Evolutionary conservation across 2,797 vertebrate genomes (phyloP), one percentile per base, ranked within the genome.

Genomic region (Etheostoma nigrum): DNA sequence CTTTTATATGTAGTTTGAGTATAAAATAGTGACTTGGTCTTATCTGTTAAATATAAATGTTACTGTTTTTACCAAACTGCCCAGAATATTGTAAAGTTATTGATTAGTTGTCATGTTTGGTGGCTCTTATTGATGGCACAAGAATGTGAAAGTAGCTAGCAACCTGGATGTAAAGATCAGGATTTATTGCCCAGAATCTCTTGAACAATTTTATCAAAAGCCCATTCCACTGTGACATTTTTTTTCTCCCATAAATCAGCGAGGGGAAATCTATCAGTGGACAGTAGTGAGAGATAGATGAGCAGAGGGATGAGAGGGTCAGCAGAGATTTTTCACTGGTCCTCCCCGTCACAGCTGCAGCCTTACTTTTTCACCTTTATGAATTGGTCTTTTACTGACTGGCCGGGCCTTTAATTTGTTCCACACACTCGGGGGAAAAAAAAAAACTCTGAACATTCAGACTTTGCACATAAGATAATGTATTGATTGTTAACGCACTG

Each of bases 201-300:
- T 97, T 96, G 96, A 98, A 99, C 97, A 99, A 99, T 99, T 99
- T 99, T 99, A 99, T 99, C 98, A 99, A 99, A 99, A 98, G 97
- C 97, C 97, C 96, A 98, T 99, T 99, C 98, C 97, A 95, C 96
- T 95, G 95, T 98, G 95, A 96, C 96, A 97, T 98, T 99, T 96
- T 95, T 93, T 97, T 98, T 97, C 96, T 95, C 95, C 95, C 96
- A 98, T 99, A 99, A 99, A 99, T 99, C 98, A 99, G 94, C 84
- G 78, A 94, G 94, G 88, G 96, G 95, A 95, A 97, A 98, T 97
- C 97, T 97, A 97, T 97, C 96, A 96, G 96, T 96, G 96, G 97
- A 98, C 97, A 98, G 96, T 95, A 96, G 95, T 96, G 96, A 94
- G 96, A 99, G 97, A 99, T 98, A 98, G 98, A 99, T 99, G 97